phyloP scores from a whole-genome alignment of 2,888 invertebrate genomes.

The Resseliella maxima region DNA sequence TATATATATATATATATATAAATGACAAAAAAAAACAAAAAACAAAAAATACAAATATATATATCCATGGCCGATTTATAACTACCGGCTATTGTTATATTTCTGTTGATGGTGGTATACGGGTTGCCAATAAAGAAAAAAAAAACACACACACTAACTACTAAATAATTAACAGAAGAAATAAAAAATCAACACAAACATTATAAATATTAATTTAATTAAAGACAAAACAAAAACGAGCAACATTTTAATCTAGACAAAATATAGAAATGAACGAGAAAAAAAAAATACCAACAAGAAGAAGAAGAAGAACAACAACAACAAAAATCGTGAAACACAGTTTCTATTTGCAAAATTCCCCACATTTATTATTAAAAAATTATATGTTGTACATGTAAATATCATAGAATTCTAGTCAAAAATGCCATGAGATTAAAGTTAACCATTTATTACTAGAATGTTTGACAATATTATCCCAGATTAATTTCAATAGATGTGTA shows the following conservation, averaged over 20 bases:
- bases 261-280: no score
- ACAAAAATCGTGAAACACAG: conserved; percentile 6
- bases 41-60: no score
- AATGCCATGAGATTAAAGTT: conserved; percentile 44
- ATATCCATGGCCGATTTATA: no score
- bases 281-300: background rate
- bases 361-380: background rate
- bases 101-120: background rate
- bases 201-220: no score
- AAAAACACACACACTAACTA: background rate
- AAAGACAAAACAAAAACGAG: background rate
- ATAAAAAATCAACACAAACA: no score
- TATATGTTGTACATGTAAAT: conserved; percentile 28
- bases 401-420: conserved; percentile 28
- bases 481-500: conserved; percentile 23
- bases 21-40: no score
- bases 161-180: background rate
- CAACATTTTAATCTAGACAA: background rate
- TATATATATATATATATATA: no score
- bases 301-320: no score
- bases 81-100: background rate
- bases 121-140: background rate
- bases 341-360: conserved; percentile 21
- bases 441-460: background rate
- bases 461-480: conserved; percentile 41